A percentile compares a stretch with the other conserved stretches of the same genome.
These are phyloP conservation scores for Archips crataeganus DNA, from an alignment of 2,888 invertebrate species.

Conservation along the genomic window DNA sequence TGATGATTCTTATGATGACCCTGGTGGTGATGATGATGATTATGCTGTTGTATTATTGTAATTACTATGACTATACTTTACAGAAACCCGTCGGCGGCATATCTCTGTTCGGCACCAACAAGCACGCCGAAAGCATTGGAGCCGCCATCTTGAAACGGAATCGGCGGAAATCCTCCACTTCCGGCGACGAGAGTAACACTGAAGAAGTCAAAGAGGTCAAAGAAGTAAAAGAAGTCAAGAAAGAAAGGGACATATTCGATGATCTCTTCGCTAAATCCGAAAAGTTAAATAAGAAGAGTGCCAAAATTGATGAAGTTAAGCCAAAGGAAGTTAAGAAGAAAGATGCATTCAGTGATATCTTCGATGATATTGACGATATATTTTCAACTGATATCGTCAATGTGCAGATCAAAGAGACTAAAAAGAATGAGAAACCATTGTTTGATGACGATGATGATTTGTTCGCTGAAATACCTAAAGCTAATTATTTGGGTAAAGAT, in stretches of 20 bases:
- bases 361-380: slow-evolving; percentile 80
- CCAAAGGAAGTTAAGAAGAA: slow-evolving; percentile 55
- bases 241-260: slow-evolving; percentile 69
- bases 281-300: slow-evolving; percentile 46
- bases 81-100: slow-evolving; percentile 88
- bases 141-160: slow-evolving; percentile 74
- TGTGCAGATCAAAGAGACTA: slow-evolving; percentile 52
- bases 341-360: slow-evolving; percentile 75
- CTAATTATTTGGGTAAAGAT: slow-evolving; percentile 9
- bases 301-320: slow-evolving; percentile 17
- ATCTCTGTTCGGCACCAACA: slow-evolving; percentile 82
- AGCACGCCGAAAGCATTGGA: slow-evolving; percentile 72
- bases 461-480: slow-evolving; percentile 63
- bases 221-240: slow-evolving; percentile 41
- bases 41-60: too few species aligned
- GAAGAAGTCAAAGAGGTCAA: slow-evolving; percentile 34
- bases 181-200: slow-evolving; percentile 61
- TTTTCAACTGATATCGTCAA: slow-evolving; percentile 66
- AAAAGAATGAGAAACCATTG: slow-evolving; percentile 58
- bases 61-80: slow-evolving; percentile 31
- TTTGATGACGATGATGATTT: slow-evolving; percentile 74
- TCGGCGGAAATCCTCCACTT: slow-evolving; percentile 62
- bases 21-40: not conserved
- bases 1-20: too few species aligned
- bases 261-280: slow-evolving; percentile 70